Evolutionary conservation across 1,140 invertebrate species (phyloP).

Genomic region (Paracyclopina nana): DNA sequence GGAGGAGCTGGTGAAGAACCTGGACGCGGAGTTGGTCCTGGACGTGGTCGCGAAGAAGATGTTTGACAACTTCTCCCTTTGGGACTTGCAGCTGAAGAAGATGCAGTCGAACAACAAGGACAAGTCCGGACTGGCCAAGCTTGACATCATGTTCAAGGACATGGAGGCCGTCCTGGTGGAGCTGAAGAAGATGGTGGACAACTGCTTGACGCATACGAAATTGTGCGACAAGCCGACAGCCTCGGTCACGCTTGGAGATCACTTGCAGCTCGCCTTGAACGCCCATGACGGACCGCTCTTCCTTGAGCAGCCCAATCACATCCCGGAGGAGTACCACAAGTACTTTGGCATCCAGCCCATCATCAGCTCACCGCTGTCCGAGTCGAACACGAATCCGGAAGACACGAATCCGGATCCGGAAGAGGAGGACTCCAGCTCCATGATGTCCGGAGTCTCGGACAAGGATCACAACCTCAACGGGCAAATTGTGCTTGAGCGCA

Average conservation of each 20-base stretch:
- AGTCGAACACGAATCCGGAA: neutral
- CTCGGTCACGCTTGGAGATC: neutral
- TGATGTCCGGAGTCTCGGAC: neutral
- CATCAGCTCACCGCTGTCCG: neutral
- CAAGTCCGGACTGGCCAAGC: neutral
- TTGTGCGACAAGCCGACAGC: neutral
- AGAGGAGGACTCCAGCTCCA: neutral
- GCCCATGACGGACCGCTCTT: neutral
- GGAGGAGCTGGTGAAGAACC: slow-evolving; percentile 4
- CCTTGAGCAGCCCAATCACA: slow-evolving; percentile 5
- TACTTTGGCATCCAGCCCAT: neutral
- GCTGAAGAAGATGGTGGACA: neutral
- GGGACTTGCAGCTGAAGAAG: slow-evolving; percentile 1
- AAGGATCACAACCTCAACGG: neutral
- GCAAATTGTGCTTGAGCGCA: slow-evolving; percentile 2
- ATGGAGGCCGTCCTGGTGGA: neutral
- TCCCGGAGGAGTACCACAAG: neutral
- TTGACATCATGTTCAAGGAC: neutral
- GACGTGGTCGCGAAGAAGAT: slow-evolving; percentile 7
- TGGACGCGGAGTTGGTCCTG: slow-evolving; percentile 8
- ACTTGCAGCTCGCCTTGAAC: slow-evolving; percentile 1
- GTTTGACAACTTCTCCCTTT: slow-evolving; percentile 14
- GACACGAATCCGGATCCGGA: neutral
- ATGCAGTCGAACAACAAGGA: neutral
- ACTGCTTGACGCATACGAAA: slow-evolving; percentile 1